phyloP scores from a whole-genome alignment of 2,113 vertebrate species.

The Alethe castanea region DNA sequence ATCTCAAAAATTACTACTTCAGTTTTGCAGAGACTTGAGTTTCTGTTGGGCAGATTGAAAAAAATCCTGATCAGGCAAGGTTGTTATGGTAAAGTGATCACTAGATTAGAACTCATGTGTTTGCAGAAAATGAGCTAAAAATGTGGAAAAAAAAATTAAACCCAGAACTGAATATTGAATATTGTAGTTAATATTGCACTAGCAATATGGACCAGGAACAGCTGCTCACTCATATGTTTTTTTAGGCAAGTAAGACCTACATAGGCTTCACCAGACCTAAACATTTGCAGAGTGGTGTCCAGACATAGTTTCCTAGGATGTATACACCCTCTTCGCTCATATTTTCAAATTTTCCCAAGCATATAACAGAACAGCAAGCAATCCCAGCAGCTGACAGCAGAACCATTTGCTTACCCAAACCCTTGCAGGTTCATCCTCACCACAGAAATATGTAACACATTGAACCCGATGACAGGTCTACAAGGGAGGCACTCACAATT shows the following conservation, averaged over 20 bases:
- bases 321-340: background rate
- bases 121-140: background rate
- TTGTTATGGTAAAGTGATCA: background rate
- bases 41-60: background rate
- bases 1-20: background rate
- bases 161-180: background rate
- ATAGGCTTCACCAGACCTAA: background rate
- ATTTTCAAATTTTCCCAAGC: background rate
- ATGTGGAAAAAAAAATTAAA: background rate
- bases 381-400: background rate
- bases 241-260: background rate
- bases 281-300: background rate
- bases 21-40: background rate
- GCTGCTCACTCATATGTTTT: background rate
- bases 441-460: background rate
- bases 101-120: background rate
- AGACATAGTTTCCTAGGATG: background rate
- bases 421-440: background rate
- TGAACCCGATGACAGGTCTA: background rate
- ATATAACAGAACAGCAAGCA: background rate
- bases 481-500: background rate
- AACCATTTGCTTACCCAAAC: background rate
- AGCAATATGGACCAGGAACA: background rate
- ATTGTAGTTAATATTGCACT: background rate
- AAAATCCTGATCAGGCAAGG: background rate